Percentiles rank a stretch among this genome's conserved stretches.
Conservation (phyloP, 2,888 invertebrate genomes). For the Pherbina coryleti region DNA sequence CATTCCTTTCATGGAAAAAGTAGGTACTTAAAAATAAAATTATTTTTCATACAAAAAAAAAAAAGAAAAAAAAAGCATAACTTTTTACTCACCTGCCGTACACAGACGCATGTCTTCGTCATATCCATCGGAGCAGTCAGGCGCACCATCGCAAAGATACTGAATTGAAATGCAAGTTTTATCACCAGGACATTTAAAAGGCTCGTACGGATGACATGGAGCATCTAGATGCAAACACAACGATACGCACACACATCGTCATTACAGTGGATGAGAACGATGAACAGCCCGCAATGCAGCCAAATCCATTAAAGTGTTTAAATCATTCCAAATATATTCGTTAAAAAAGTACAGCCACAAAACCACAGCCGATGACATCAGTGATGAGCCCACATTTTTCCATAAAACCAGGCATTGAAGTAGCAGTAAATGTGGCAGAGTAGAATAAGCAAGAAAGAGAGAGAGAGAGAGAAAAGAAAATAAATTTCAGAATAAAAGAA, state of each 20-base stretch:
- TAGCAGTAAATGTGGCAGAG: not conserved
- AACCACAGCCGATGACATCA: too few species aligned
- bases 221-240: conserved; percentile 71
- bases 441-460: not conserved
- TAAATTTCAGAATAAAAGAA: not conserved
- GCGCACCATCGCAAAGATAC: conserved; percentile 94
- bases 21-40: not conserved
- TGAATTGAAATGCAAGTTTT: conserved; percentile 96
- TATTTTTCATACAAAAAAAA: not conserved
- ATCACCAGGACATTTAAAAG: conserved; percentile 95
- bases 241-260: not conserved
- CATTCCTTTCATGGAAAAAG: too few species aligned
- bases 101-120: conserved; percentile 95
- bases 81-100: conserved; percentile 83
- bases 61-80: too few species aligned
- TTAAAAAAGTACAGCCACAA: too few species aligned
- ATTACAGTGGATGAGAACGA: not conserved
- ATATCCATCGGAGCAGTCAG: conserved; percentile 95
- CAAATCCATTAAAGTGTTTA: too few species aligned
- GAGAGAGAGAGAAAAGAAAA: not conserved
- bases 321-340: too few species aligned
- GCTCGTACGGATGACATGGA: conserved; percentile 91
- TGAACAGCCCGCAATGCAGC: not conserved
- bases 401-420: not conserved
- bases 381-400: too few species aligned